Percentiles rank a stretch among this genome's conserved stretches.
Conservation (phyloP, 2,797 vertebrate genomes). For the Enteromius thamalakanensis region DNA sequence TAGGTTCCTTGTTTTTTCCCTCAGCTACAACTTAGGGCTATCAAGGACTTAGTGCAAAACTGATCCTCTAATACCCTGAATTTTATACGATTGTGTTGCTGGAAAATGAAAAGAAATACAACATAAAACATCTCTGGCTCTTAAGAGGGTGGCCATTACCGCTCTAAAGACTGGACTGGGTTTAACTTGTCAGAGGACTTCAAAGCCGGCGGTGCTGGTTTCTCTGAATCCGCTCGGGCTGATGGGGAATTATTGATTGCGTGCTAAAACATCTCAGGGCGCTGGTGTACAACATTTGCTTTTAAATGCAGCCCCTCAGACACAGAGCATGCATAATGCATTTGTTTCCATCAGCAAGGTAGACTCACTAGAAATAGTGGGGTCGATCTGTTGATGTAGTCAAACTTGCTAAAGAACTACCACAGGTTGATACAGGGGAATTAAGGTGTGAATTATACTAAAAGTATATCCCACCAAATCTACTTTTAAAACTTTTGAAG, state of each 20-base stretch:
- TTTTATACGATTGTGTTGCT: conserved; percentile 62
- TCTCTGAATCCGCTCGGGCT: conserved; percentile 71
- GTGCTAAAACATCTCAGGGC: conserved; percentile 80
- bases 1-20: conserved; percentile 44
- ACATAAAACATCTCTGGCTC: conserved; percentile 66
- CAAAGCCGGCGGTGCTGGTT: conserved; percentile 77
- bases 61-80: conserved; percentile 57
- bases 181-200: conserved; percentile 80
- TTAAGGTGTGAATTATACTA: background rate
- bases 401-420: conserved; percentile 68
- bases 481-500: background rate
- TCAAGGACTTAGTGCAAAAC: conserved; percentile 54
- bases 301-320: conserved; percentile 76
- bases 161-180: conserved; percentile 71
- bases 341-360: conserved; percentile 79
- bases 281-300: conserved; percentile 78
- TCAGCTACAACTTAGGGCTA: conserved; percentile 47
- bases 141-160: conserved; percentile 73
- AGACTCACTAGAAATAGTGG: conserved; percentile 72
- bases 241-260: conserved; percentile 82
- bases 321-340: conserved; percentile 79
- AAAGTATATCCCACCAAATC: background rate
- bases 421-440: conserved; percentile 2
- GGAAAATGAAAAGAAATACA: conserved; percentile 66
- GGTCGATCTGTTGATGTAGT: conserved; percentile 67